phyloP scores from a whole-genome alignment of 1,140 invertebrate species.

The Anastatus disparis region DNA sequence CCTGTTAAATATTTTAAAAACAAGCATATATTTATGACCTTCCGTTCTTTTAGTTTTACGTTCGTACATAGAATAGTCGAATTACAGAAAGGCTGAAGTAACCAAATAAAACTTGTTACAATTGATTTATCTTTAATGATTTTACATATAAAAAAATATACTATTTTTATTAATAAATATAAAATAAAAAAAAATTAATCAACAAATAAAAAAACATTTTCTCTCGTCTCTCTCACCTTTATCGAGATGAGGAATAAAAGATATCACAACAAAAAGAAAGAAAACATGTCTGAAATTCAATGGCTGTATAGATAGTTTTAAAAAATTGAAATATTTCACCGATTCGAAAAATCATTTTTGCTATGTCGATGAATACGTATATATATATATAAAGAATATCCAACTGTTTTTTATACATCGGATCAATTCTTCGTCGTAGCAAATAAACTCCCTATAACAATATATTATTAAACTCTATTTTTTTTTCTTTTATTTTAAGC shows the following conservation, averaged over 20 bases:
- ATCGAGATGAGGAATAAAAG: not conserved
- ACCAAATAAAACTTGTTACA: too few relatives aligned
- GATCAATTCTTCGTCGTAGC: not conserved
- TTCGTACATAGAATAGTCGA: too few relatives aligned
- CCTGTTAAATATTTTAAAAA: too few relatives aligned
- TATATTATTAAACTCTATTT: not conserved
- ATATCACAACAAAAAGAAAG: not conserved
- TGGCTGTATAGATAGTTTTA: conserved; percentile 14
- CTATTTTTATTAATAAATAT: conserved; percentile 35
- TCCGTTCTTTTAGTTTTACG: too few relatives aligned
- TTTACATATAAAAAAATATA: too few relatives aligned
- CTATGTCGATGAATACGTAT: not conserved
- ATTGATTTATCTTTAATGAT: too few relatives aligned
- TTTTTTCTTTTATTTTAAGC: not conserved
- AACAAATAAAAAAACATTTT: not conserved
- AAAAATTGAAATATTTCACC: not conserved
- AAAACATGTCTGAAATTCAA: not conserved
- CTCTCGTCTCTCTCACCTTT: too few relatives aligned
- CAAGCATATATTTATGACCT: too few relatives aligned
- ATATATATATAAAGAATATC: not conserved
- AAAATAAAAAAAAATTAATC: not conserved
- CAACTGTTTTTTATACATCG: conserved; percentile 1
- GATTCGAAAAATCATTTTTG: not conserved
- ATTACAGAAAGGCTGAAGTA: too few relatives aligned
- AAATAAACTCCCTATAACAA: not conserved